Percentiles rank a stretch among this genome's conserved stretches.
phyloP scores from a whole-genome alignment of 2,113 vertebrate species.

The Gavialis gangeticus region DNA sequence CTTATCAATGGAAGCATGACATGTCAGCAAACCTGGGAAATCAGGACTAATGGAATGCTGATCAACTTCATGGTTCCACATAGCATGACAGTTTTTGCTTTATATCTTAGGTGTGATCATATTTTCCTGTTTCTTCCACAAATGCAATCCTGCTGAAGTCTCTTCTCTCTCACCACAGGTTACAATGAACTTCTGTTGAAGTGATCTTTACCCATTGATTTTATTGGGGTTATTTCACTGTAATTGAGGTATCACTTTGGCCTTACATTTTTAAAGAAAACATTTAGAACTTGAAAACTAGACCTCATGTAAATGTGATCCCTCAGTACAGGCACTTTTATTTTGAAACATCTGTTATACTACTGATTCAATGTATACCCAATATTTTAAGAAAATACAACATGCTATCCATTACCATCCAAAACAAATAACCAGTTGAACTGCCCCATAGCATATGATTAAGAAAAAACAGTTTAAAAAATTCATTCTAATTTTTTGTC shows the following conservation, averaged over 20 bases:
- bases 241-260: not conserved
- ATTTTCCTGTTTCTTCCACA: not conserved
- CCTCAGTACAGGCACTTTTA: not conserved
- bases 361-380: not conserved
- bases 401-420: not conserved
- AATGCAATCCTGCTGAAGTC: not conserved
- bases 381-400: not conserved
- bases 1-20: not conserved
- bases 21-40: slow-evolving; percentile 1
- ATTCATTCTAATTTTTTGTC: not conserved
- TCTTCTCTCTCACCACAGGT: not conserved
- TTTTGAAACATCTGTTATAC: not conserved
- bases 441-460: not conserved
- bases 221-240: not conserved
- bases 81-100: not conserved
- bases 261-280: slow-evolving; percentile 13
- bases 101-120: not conserved
- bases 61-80: not conserved
- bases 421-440: not conserved
- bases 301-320: not conserved
- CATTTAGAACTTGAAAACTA: not conserved
- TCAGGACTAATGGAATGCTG: slow-evolving; percentile 12
- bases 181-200: not conserved
- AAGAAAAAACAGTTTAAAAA: not conserved
- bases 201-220: not conserved